A percentile compares a stretch with the other conserved stretches of the same genome.
These are phyloP conservation scores for Electrophaes corylata DNA, from an alignment of 2,888 invertebrate species.

Conservation along the genomic window DNA sequence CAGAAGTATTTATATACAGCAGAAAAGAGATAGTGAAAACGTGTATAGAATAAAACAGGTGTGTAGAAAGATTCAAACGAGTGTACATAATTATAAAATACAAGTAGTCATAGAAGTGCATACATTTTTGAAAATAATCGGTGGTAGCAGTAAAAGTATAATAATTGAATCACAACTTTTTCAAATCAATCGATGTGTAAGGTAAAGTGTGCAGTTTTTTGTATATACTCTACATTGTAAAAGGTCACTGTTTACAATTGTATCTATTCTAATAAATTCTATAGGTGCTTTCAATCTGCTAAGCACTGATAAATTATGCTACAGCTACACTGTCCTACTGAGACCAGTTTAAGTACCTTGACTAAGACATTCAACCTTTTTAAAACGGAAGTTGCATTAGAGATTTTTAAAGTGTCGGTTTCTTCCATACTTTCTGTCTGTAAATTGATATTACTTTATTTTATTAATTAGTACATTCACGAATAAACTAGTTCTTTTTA, in stretches of 20 bases:
- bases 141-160: background rate
- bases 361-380: constrained; percentile 64
- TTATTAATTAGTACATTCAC: background rate
- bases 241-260: background rate
- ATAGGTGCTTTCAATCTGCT: background rate
- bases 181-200: background rate
- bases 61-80: constrained; percentile 5
- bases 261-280: background rate
- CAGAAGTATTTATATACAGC: constrained; percentile 43
- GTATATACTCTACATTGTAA: background rate
- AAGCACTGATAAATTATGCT: background rate
- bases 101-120: background rate
- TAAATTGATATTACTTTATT: constrained; percentile 41
- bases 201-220: background rate
- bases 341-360: constrained; percentile 57
- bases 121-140: background rate
- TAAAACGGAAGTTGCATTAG: constrained; percentile 51
- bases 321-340: constrained; percentile 34
- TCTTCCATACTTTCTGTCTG: constrained; percentile 44
- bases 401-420: constrained; percentile 52
- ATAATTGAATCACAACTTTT: background rate
- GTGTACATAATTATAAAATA: constrained; percentile 4
- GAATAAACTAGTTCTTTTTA: background rate
- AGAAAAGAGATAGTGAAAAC: constrained; percentile 37
- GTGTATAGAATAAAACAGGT: constrained; percentile 17